Conservation (phyloP, 2,113 vertebrate species). For the Egretta garzetta region DNA sequence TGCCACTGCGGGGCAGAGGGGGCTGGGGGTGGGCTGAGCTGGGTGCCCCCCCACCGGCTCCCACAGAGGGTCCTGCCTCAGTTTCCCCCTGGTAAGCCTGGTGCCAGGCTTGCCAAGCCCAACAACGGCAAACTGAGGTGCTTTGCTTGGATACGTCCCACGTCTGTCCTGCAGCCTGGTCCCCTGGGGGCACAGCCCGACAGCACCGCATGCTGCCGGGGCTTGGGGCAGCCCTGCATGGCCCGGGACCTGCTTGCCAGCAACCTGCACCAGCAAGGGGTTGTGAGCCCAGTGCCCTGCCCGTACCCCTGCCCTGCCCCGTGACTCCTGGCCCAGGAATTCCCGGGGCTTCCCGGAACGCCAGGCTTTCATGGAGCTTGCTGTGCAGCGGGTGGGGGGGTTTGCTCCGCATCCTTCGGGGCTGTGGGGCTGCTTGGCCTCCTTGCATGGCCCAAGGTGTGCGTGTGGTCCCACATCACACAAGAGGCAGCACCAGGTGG, state of each 20-base stretch:
- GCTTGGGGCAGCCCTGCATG: not conserved
- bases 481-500: accelerated
- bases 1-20: not conserved
- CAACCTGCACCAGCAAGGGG: not conserved
- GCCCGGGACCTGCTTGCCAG: not conserved
- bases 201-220: accelerated
- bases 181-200: accelerated
- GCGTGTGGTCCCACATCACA: accelerated
- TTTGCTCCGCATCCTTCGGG: not conserved
- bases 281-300: not conserved
- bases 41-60: not conserved
- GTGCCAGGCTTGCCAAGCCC: not conserved
- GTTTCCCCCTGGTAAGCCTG: not conserved
- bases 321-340: not conserved
- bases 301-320: not conserved
- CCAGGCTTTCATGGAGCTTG: accelerated
- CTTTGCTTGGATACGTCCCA: accelerated
- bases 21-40: not conserved
- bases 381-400: not conserved
- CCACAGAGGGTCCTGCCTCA: not conserved
- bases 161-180: accelerated
- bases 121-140: accelerated
- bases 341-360: accelerated
- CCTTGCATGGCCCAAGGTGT: not conserved
- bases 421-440: not conserved